Base-by-base conservation (phyloP, 2,113 vertebrate species). In the Bubalus kerabau region DNA sequence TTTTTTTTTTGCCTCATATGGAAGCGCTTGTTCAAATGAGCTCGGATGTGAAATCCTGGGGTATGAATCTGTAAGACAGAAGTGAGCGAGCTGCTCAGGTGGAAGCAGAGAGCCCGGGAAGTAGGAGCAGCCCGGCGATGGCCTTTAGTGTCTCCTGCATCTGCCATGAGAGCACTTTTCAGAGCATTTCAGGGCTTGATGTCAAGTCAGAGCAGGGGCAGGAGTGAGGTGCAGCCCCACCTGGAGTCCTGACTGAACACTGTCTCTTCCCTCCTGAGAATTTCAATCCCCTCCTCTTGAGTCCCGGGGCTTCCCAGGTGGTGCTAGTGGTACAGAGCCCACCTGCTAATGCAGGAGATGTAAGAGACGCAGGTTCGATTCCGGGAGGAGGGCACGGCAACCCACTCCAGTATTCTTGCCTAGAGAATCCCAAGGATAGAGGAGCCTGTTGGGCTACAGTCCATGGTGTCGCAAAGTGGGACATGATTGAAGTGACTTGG, bases 41-140 rank as follows among this genome's bases (percentile, higher is more conserved):
- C 60, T 81, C 23, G 32, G 74, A 48, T n/a, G 5, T 43, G 64
- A 43, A 85, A 46, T 48, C 54, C 21, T 19, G 46, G 36, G 6
- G 40, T 1, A 9, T 56, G 81, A 7, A 43, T 46, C 50, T 2
- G 12, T 28, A 16, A 84, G 62, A 60, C 10, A 43, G 88, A 74
- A 2, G 2, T 0, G 3, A 40, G 36, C 2, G 26, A 85, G 17
- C 8, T 28, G 12, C 81, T 64, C 0, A 0, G 57, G 50, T 7
- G 12, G 54, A 32, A 52, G 26, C 2, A 2, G 16, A 62, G 60
- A 43, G 57, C 21, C 95, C 32, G 0, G 21, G 30, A 67, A 28
- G 71, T 17, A 9, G n/a, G 17, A 32, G 3, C 36, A 2, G 14
- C 52, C n/a, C 40, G 48, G 81, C 8, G 26, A 24, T 0, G 5